Percentiles rank a stretch among this genome's conserved stretches.
These are phyloP conservation scores for Chlorops oryzae DNA, from an alignment of 1,140 invertebrate species.

Conservation along the genomic window DNA sequence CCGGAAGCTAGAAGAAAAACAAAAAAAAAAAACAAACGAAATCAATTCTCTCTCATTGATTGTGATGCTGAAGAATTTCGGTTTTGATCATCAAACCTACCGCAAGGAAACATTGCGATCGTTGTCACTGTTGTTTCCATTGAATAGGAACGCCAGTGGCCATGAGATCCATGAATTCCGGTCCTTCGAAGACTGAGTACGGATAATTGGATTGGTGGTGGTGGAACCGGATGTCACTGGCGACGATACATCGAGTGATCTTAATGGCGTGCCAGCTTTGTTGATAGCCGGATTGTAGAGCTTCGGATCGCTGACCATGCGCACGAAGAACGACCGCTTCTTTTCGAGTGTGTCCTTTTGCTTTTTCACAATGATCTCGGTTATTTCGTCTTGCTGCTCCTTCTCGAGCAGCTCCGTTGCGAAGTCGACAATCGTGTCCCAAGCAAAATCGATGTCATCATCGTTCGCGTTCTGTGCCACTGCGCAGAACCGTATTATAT, in stretches of 20 bases:
- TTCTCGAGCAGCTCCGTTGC: slow-evolving; percentile 74
- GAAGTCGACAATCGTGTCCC: slow-evolving; percentile 81
- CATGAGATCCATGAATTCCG: slow-evolving; percentile 78
- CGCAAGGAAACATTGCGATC: slow-evolving; percentile 74
- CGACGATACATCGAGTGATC: slow-evolving; percentile 46
- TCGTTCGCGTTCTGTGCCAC: slow-evolving; percentile 84
- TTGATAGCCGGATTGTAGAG: slow-evolving; percentile 87
- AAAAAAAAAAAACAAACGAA: slow-evolving; percentile 1
- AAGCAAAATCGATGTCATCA: slow-evolving; percentile 86
- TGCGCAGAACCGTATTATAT: slow-evolving; percentile 92
- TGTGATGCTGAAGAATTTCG: neutral
- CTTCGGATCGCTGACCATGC: slow-evolving; percentile 95
- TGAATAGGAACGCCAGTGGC: slow-evolving; percentile 78
- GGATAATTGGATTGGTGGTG: slow-evolving; percentile 47
- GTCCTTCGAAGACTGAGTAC: slow-evolving; percentile 49
- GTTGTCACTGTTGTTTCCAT: slow-evolving; percentile 60
- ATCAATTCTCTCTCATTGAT: neutral
- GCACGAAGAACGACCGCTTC: slow-evolving; percentile 90
- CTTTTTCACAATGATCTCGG: slow-evolving; percentile 62
- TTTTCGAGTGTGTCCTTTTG: slow-evolving; percentile 70
- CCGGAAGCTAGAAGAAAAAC: slow-evolving; percentile 57
- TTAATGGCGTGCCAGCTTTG: slow-evolving; percentile 57
- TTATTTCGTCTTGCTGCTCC: slow-evolving; percentile 63
- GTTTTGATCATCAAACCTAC: slow-evolving; percentile 46
- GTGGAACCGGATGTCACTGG: slow-evolving; percentile 48